Conservation (phyloP, 2,888 invertebrate species). For the Deilephila elpenor region DNA sequence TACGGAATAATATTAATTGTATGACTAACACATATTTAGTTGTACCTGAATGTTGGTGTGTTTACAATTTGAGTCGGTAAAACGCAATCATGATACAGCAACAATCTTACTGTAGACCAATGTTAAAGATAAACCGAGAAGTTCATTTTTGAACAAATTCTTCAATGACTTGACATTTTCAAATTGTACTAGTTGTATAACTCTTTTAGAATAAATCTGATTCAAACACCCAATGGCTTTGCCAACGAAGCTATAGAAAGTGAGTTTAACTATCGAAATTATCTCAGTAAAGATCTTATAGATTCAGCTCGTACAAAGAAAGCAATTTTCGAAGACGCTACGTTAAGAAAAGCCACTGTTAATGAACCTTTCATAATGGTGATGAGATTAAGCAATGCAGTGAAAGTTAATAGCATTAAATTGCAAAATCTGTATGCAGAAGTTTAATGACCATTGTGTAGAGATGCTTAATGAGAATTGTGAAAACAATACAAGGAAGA, state of each 20-base stretch:
- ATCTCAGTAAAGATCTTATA: constrained; percentile 48
- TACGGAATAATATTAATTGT: no score
- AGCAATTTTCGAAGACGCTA: constrained; percentile 45
- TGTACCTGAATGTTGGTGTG: no score
- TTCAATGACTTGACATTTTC: constrained; percentile 6
- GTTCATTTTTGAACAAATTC: background rate
- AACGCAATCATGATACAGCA: no score
- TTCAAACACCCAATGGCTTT: constrained; percentile 30
- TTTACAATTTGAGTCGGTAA: no score
- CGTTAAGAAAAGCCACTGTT: background rate
- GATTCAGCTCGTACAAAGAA: constrained; percentile 39
- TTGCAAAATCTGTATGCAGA: background rate
- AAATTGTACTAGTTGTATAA: constrained; percentile 1
- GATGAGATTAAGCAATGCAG: background rate
- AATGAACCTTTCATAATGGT: background rate
- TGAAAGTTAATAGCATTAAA: background rate
- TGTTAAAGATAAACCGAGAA: no score
- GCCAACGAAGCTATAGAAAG: constrained; percentile 67
- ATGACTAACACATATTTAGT: no score
- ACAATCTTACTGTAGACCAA: no score
- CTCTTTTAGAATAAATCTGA: constrained; percentile 5
- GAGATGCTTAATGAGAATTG: no score
- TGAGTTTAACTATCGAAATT: constrained; percentile 54
- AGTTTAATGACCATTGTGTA: background rate
- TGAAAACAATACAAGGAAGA: no score